Base-by-base conservation (phyloP, 1,140 invertebrate species). In the Nomia melanderi region DNA sequence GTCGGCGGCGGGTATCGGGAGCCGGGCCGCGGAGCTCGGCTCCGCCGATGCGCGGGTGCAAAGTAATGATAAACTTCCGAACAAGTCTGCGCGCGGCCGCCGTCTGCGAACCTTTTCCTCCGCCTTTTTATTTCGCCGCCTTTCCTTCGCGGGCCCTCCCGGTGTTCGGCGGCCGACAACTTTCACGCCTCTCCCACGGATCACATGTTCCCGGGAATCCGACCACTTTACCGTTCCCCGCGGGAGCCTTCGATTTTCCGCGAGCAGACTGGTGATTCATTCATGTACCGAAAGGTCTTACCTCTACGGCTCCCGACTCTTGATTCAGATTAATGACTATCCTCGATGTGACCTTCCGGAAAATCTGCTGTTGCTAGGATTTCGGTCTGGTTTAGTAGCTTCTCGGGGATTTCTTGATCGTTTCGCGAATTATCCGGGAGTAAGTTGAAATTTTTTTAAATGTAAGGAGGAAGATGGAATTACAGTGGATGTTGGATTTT, bases 61-160 rank as follows among this genome's bases (percentile, higher is more conserved):
- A 88, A 88, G 85, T 87, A 88, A 89, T 89, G 87, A 88, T 87
- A 89, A 89, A 90, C 87, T 90, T 89, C 77, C 65, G 77, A 87
- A 89, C 84, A 88, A 89, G 81, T 72, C 57, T 54, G 79, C 72
- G 31, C 82, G 44, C 75, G n/a, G n/a, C 82, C 76, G 76, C 76
- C 77, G 67, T 75, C 78, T 67, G 64, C 72, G 36, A 79, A 62
- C 75, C 76, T 59, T 70, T 66, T 29, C 67, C 57, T 27, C 23
- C 12, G 57, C 39, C n/a, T 54, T 71, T 81, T 31, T 53, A 33
- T 65, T 31, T 31, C 64, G 59, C 20, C 44, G 54, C 29, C 67
- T 81, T 50, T 25, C 41, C 20, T 44, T 44, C 20, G n/a, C n/a
- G n/a, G n/a, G n/a, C 41, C 5, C 41, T 12, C 14, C 20, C 14